A percentile compares a stretch with the other conserved stretches of the same genome.
Conservation (phyloP, 2,797 vertebrate species). For the Chaunax sp. region DNA sequence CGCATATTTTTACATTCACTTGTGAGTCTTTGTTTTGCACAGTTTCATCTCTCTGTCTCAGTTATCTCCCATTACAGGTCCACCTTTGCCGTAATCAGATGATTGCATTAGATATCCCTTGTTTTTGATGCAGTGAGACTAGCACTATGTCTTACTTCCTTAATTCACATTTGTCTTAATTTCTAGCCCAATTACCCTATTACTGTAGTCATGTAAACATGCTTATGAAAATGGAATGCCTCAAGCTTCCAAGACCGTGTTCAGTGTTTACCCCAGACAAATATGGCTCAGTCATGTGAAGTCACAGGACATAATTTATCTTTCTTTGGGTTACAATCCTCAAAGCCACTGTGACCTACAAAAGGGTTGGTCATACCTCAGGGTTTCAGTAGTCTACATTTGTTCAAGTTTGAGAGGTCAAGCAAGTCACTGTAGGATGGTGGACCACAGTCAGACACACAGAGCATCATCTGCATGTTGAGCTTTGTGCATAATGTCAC, state of each 20-base stretch:
- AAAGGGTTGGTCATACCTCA: neutral
- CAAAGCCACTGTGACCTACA: constrained; percentile 21
- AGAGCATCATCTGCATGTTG: neutral
- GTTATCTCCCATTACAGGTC: too few species aligned
- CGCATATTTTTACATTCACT: neutral
- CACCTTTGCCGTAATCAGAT: neutral
- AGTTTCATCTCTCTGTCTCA: neutral
- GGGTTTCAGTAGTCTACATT: neutral
- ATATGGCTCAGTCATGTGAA: constrained; percentile 49
- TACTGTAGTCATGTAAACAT: neutral
- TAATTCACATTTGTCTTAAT: neutral
- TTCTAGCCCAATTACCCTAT: neutral
- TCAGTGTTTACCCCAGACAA: constrained; percentile 37
- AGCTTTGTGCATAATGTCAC: too few species aligned
- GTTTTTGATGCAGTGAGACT: constrained; percentile 4
- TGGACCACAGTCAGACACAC: neutral
- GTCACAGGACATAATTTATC: constrained; percentile 37
- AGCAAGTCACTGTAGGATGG: neutral
- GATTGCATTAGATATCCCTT: constrained; percentile 16
- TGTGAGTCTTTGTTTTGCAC: neutral
- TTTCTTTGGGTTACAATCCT: constrained; percentile 9
- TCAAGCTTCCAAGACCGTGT: constrained; percentile 4
- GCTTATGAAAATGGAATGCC: neutral
- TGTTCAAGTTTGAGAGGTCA: neutral
- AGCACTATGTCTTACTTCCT: neutral